These are phyloP conservation scores for Saccopteryx leptura DNA, from an alignment of 2,113 vertebrate species.

Conservation along the genomic window DNA sequence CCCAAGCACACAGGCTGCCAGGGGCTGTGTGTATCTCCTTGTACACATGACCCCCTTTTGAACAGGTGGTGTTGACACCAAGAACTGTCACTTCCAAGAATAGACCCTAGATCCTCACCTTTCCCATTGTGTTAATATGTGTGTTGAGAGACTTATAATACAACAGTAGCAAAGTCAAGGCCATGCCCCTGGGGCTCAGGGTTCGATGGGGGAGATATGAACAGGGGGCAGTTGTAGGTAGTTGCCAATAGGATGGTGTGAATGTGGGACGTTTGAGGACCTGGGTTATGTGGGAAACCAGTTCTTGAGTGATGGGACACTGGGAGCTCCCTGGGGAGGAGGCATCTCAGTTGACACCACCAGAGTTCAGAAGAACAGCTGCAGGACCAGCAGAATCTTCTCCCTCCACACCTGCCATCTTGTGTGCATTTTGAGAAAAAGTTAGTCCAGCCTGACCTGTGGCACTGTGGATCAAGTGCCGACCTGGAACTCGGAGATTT, in stretches of 20 bases:
- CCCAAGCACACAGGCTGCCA: no score
- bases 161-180: background rate
- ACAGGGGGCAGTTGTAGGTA: background rate
- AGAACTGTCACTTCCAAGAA: background rate
- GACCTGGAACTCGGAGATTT: no score
- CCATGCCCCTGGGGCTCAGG: background rate
- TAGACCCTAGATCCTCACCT: background rate
- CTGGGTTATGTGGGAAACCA: background rate
- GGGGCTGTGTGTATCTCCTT: background rate
- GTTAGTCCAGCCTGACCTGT: no score
- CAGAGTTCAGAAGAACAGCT: background rate
- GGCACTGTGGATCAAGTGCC: no score
- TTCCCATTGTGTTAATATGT: accelerated
- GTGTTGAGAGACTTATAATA: background rate
- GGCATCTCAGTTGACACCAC: background rate
- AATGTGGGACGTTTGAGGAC: background rate
- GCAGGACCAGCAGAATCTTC: background rate
- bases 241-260: background rate
- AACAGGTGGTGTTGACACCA: background rate
- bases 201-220: background rate
- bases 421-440: no score
- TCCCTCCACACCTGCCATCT: no score
- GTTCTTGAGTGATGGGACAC: accelerated
- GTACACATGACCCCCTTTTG: accelerated
- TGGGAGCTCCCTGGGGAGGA: no score